phyloP scores from a whole-genome alignment of 2,888 invertebrate genomes.

The Halictus ligatus region DNA sequence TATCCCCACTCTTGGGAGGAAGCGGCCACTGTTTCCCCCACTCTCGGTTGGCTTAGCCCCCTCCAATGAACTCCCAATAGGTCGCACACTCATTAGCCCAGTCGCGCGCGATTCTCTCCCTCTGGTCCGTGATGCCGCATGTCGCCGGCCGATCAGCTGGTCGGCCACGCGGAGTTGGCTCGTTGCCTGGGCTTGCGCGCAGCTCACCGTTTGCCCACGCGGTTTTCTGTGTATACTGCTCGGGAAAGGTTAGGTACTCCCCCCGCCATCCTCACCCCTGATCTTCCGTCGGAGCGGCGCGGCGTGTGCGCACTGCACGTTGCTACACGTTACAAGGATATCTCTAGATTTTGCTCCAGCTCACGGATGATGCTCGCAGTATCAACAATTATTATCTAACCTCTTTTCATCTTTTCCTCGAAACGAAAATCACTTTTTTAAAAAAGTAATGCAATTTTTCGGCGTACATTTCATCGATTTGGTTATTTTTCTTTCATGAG shows the following conservation, averaged over 20 bases:
- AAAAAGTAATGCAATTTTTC: not conserved
- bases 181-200: constrained; percentile 73
- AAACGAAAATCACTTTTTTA: not conserved
- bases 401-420: not conserved
- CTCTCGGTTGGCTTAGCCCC: constrained; percentile 52
- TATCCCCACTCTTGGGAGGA: constrained; percentile 51
- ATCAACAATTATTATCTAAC: constrained; percentile 1
- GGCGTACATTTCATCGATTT: not conserved
- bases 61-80: constrained; percentile 76
- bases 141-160: constrained; percentile 89
- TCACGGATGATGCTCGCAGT: constrained; percentile 18
- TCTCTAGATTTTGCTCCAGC: constrained; percentile 41
- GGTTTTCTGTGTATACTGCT: constrained; percentile 70
- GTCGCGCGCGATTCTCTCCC: constrained; percentile 81
- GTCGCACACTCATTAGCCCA: constrained; percentile 83
- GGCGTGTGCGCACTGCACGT: constrained; percentile 58
- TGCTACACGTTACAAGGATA: constrained; percentile 66
- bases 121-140: constrained; percentile 85
- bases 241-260: constrained; percentile 64
- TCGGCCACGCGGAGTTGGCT: constrained; percentile 83
- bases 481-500: not conserved
- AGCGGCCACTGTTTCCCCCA: constrained; percentile 46
- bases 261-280: no score
- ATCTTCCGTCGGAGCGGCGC: constrained; percentile 52
- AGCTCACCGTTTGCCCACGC: constrained; percentile 70